phyloP scores from a whole-genome alignment of 2,888 invertebrate species.

The Deilephila porcellus region DNA sequence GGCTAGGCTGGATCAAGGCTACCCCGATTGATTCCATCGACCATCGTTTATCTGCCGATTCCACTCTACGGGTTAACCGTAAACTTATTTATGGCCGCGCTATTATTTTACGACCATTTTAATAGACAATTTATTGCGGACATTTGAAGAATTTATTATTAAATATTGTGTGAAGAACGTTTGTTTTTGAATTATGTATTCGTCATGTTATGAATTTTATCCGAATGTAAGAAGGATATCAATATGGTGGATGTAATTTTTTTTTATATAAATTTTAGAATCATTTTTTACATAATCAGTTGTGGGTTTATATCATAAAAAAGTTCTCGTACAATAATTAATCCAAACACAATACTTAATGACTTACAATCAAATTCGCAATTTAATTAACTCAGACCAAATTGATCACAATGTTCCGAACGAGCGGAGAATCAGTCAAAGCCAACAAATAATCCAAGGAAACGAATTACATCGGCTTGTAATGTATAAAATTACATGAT shows the following conservation, averaged over 20 bases:
- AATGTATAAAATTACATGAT: slow-evolving; percentile 28
- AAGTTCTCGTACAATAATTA: too few species aligned
- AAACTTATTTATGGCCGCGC: background rate
- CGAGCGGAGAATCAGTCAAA: background rate
- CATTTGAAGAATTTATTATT: background rate
- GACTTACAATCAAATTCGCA: too few species aligned
- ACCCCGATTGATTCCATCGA: background rate
- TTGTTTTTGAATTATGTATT: background rate
- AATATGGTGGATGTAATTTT: too few species aligned
- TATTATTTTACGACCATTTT: background rate
- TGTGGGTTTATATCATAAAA: too few species aligned
- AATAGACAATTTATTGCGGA: background rate
- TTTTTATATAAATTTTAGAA: too few species aligned
- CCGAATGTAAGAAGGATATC: too few species aligned
- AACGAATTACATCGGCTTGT: slow-evolving; percentile 18
- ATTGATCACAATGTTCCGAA: too few species aligned
- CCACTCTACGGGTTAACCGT: background rate
- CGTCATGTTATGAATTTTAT: too few species aligned
- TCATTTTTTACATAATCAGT: too few species aligned
- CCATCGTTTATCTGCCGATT: background rate
- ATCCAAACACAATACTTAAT: too few species aligned
- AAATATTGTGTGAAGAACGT: background rate
- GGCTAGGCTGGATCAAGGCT: background rate
- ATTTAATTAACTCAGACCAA: too few species aligned
- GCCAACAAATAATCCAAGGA: slow-evolving; percentile 8